Percentiles rank a stretch among this genome's conserved stretches.
These are phyloP conservation scores for Leptogaster cylindrica DNA, from an alignment of 2,888 invertebrate genomes.

Conservation along the genomic window DNA sequence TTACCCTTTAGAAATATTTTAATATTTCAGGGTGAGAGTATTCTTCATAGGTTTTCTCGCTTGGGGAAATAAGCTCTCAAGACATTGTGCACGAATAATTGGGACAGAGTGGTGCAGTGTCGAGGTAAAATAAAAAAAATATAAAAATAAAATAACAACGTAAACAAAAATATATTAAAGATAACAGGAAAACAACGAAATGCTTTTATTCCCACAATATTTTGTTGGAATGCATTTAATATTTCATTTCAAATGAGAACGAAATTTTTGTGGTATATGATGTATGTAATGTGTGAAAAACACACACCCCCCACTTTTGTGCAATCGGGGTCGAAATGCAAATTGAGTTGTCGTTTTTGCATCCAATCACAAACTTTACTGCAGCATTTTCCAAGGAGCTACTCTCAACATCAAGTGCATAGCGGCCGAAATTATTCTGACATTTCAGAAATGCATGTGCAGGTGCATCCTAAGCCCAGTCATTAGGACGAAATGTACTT, in stretches of 20 bases:
- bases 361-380: constrained; percentile 5
- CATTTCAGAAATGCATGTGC: too few relatives aligned
- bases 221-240: neutral
- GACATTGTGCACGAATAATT: neutral
- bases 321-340: neutral
- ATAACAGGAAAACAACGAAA: too few relatives aligned
- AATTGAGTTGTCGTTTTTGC: neutral
- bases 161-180: too few relatives aligned
- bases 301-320: neutral
- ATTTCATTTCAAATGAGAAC: neutral
- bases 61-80: neutral
- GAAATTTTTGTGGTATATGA: too few relatives aligned
- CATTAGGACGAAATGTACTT: too few relatives aligned
- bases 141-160: too few relatives aligned
- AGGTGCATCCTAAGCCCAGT: too few relatives aligned
- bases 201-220: too few relatives aligned
- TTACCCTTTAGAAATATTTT: neutral
- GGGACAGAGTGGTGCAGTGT: neutral
- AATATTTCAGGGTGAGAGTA: neutral
- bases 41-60: neutral
- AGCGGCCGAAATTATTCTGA: too few relatives aligned
- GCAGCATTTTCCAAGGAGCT: too few relatives aligned
- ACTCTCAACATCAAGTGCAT: too few relatives aligned
- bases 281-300: neutral
- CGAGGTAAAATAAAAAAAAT: neutral